phyloP scores from a whole-genome alignment of 2,888 invertebrate genomes.

The Agrotis puta region DNA sequence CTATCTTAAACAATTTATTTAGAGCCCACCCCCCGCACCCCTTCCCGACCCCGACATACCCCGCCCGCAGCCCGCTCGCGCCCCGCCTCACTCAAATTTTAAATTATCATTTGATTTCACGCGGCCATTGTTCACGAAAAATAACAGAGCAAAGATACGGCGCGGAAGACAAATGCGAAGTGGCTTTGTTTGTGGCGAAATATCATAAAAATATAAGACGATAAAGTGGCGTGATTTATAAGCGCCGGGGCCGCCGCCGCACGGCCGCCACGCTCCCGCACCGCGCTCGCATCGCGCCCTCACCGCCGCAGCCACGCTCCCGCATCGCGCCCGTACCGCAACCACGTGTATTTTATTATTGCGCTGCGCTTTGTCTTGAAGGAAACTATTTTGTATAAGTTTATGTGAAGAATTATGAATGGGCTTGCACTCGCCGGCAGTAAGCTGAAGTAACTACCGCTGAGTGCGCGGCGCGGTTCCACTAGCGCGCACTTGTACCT shows the following conservation, averaged over 20 bases:
- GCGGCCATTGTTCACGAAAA: slow-evolving; percentile 79
- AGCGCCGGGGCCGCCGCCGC: slow-evolving; percentile 32
- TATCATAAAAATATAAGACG: slow-evolving; percentile 84
- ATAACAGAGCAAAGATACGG: slow-evolving; percentile 78
- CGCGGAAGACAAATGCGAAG: slow-evolving; percentile 80
- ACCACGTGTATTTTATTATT: slow-evolving; percentile 29
- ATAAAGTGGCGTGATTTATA: slow-evolving; percentile 82
- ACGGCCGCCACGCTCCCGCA: slow-evolving; percentile 8
- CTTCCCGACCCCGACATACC: slow-evolving; percentile 26
- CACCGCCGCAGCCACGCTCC: background rate
- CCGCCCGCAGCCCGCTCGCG: slow-evolving; percentile 31
- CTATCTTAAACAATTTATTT: slow-evolving; percentile 79
- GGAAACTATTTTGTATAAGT: slow-evolving; percentile 56
- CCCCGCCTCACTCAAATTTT: slow-evolving; percentile 75
- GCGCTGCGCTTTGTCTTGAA: slow-evolving; percentile 47
- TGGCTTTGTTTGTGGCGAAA: slow-evolving; percentile 83
- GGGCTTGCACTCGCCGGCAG: slow-evolving; percentile 25
- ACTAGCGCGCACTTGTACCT: slow-evolving; percentile 13
- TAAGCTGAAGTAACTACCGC: slow-evolving; percentile 23
- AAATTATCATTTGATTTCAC: slow-evolving; percentile 84
- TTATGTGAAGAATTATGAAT: slow-evolving; percentile 32
- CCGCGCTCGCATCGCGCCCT: slow-evolving; percentile 5
- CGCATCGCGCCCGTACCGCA: slow-evolving; percentile 2
- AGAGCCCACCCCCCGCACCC: slow-evolving; percentile 30
- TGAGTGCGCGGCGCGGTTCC: background rate